Percentiles rank a stretch among this genome's conserved stretches.
phyloP scores from a whole-genome alignment of 2,888 invertebrate species.

The Oxyteleia sp. region DNA sequence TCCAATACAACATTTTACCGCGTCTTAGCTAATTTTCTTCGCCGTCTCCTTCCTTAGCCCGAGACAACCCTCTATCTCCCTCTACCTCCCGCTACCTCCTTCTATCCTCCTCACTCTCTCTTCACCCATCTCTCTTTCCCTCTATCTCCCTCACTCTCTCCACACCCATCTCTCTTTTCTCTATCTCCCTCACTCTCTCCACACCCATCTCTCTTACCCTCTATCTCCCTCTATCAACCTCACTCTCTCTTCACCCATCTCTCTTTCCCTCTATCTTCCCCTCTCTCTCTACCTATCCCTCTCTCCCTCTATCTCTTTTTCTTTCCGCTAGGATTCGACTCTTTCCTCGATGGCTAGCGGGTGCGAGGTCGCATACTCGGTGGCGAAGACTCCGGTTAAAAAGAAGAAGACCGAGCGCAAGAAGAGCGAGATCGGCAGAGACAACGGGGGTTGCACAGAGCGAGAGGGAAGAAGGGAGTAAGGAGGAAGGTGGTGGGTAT shows the following conservation, averaged over 20 bases:
- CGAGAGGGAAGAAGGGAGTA: constrained; percentile 23
- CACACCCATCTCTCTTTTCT: too few species aligned
- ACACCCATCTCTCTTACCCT: too few species aligned
- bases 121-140: too few species aligned
- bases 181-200: too few species aligned
- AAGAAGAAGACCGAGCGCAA: constrained; percentile 54
- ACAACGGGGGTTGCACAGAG: constrained; percentile 39
- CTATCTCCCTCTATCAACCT: too few species aligned
- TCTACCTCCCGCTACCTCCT: too few species aligned
- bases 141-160: too few species aligned
- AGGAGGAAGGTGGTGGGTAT: constrained; percentile 20
- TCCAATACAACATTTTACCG: constrained; percentile 81
- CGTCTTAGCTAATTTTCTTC: constrained; percentile 82
- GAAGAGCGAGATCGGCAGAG: constrained; percentile 32
- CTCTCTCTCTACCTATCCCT: too few species aligned
- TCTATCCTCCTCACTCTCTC: too few species aligned
- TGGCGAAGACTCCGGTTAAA: constrained; percentile 77
- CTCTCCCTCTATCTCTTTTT: constrained; percentile 63
- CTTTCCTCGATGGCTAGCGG: constrained; percentile 72
- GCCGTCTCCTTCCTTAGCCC: constrained; percentile 60
- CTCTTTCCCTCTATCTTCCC: too few species aligned
- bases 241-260: too few species aligned
- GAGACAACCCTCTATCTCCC: constrained; percentile 51
- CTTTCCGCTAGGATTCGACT: constrained; percentile 58
- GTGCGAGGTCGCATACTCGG: constrained; percentile 76